phyloP scores from a whole-genome alignment of 2,888 invertebrate genomes.

The Artemia sinica region DNA sequence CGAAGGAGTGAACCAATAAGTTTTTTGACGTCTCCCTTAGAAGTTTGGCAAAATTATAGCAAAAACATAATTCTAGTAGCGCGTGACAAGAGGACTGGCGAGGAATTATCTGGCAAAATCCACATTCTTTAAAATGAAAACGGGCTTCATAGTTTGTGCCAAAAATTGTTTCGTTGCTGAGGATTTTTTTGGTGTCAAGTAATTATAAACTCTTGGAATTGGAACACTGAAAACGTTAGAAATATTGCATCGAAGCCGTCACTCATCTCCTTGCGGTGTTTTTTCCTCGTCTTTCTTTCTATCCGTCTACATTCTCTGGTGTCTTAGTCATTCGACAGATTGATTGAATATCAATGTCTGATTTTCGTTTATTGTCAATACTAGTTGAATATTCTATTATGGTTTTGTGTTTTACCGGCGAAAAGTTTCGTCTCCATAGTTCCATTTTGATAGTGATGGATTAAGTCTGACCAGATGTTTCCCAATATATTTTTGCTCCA shows the following conservation, averaged over 20 bases:
- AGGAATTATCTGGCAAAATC: conserved; percentile 14
- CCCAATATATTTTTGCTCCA: too few species aligned
- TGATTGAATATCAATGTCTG: too few species aligned
- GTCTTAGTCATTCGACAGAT: background rate
- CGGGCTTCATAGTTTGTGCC: background rate
- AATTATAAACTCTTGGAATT: conserved; percentile 14
- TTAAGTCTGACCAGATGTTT: too few species aligned
- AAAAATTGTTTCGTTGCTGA: conserved; percentile 11
- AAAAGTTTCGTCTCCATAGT: too few species aligned
- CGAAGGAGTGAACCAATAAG: too few species aligned
- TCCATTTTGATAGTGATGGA: too few species aligned
- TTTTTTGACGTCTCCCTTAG: too few species aligned
- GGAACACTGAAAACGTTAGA: conserved; percentile 11
- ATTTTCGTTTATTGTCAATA: too few species aligned
- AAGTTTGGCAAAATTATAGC: background rate
- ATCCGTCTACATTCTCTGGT: background rate
- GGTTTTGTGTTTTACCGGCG: too few species aligned
- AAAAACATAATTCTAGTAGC: background rate
- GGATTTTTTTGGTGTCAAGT: conserved; percentile 5
- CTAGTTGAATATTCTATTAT: too few species aligned
- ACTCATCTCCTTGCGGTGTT: background rate
- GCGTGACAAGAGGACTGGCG: conserved; percentile 8
- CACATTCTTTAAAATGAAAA: conserved; percentile 13
- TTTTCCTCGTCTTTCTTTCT: conserved; percentile 1
- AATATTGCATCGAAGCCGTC: background rate